Percentiles rank a stretch among this genome's conserved stretches.
Evolutionary conservation across 2,113 vertebrate species (phyloP).

Genomic region (Oplegnathus fasciatus): DNA sequence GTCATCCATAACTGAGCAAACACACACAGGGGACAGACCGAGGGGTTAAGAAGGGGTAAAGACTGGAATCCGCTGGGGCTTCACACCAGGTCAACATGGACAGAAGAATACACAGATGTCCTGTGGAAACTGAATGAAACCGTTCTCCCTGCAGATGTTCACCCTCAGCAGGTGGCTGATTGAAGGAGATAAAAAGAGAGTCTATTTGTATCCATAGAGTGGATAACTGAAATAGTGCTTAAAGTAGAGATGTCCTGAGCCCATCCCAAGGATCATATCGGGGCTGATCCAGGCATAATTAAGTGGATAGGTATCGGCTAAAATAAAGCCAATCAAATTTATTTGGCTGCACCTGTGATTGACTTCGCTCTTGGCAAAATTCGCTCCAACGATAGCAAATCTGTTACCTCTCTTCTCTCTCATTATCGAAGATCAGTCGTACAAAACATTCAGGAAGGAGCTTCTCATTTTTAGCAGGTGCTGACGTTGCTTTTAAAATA

Average conservation of each 20-base stretch:
- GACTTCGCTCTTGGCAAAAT: background rate
- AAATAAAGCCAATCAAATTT: background rate
- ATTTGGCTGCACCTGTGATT: background rate
- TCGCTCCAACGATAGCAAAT: background rate
- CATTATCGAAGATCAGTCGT: background rate
- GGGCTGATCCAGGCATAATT: background rate
- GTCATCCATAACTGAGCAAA: constrained; percentile 27
- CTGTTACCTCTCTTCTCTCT: background rate
- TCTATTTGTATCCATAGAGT: background rate
- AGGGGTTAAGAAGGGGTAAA: constrained; percentile 30
- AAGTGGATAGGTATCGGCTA: background rate
- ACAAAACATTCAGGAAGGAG: background rate
- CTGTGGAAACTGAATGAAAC: background rate
- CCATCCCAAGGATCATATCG: no score
- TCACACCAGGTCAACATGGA: background rate
- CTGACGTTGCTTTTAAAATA: no score
- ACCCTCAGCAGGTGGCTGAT: background rate
- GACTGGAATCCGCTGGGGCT: constrained; percentile 13
- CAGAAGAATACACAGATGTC: constrained; percentile 30
- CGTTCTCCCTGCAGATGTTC: constrained; percentile 3
- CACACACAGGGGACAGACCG: background rate
- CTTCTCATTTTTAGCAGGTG: background rate
- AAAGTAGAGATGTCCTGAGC: background rate
- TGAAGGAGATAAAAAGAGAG: background rate
- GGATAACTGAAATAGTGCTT: background rate